Evolutionary conservation across 2,797 vertebrate species (phyloP), one percentile per base, ranked within the genome.

Genomic region (Epinephelus awoara): DNA sequence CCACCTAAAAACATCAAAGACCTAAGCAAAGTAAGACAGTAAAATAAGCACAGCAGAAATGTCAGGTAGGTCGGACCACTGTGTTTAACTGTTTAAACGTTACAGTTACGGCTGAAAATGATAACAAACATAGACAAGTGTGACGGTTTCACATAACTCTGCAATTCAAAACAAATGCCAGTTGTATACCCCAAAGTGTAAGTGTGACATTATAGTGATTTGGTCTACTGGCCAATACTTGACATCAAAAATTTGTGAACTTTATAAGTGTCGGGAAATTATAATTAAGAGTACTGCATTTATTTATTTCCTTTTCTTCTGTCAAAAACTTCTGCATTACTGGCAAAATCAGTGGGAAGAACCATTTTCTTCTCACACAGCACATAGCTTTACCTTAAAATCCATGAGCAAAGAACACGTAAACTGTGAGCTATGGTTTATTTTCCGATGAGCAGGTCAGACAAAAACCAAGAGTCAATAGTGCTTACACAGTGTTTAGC

Each of bases 401-500:
- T 77, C 57, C 27, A 72, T 25, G 6, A n/a, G 54, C 29, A 75
- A 80, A 58, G 54, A 58, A 49, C 59, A 57, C 6, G 18, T 78
- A 52, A 80, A 76, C 51, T 34, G 38, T 70, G 52, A 59, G 38
- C 70, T 46, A 44, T 34, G 50, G 27, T 72, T 73, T 72, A 63
- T 79, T 67, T 67, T 85, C 68, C 17, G 5, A 72, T 81, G 71
- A 82, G 40, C 71, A 63, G 64, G 82, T 85, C 65, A 84, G 75
- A 84, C 6, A 34, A 23, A 86, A 80, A 77, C 58, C 51, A 72
- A 76, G 54, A 85, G 82, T 88, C 81, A 87, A 85, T 86, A 88
- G 68, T 88, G 88, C 89, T 91, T 93, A 87, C 85, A 82, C 70
- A 83, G 84, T 84, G 76, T 85, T 89, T 84, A 86, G 83, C 77